phyloP scores from a whole-genome alignment of 1,140 invertebrate genomes.

The Adelges cooleyi region DNA sequence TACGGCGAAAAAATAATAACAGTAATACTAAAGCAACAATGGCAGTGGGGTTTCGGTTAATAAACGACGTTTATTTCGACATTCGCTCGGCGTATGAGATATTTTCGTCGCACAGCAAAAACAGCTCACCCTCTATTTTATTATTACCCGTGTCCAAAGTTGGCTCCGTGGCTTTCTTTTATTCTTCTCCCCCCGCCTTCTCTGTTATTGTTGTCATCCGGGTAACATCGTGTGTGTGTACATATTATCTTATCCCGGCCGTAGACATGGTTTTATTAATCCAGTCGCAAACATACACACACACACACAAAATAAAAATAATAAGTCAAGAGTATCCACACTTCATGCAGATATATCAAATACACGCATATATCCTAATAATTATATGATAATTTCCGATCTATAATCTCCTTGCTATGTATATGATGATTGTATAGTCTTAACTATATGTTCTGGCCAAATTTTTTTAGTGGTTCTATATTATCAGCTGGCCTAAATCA shows the following conservation, averaged over 20 bases:
- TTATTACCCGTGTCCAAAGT: conserved; percentile 4
- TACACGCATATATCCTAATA: no score
- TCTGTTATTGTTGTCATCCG: neutral
- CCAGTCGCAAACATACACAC: neutral
- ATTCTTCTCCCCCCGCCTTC: neutral
- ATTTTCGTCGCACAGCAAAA: conserved; percentile 11
- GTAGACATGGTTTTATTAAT: conserved; percentile 8
- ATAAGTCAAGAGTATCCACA: no score
- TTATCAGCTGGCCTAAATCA: no score
- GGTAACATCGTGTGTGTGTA: neutral
- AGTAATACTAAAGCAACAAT: no score
- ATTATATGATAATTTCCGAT: no score
- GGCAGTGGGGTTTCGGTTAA: neutral
- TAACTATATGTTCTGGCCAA: no score
- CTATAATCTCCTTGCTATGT: no score
- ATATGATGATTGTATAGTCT: no score
- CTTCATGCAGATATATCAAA: no score
- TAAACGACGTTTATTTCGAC: conserved; percentile 24
- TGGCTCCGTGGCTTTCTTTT: neutral
- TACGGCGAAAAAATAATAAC: no score
- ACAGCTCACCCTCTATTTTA: conserved; percentile 10
- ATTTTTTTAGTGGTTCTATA: no score
- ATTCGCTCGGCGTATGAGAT: conserved; percentile 10
- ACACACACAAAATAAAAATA: no score
- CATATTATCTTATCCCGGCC: neutral